These are phyloP conservation scores for Pristionchus maxplancki DNA, from an alignment of 2,888 invertebrate genomes.

Conservation along the genomic window DNA sequence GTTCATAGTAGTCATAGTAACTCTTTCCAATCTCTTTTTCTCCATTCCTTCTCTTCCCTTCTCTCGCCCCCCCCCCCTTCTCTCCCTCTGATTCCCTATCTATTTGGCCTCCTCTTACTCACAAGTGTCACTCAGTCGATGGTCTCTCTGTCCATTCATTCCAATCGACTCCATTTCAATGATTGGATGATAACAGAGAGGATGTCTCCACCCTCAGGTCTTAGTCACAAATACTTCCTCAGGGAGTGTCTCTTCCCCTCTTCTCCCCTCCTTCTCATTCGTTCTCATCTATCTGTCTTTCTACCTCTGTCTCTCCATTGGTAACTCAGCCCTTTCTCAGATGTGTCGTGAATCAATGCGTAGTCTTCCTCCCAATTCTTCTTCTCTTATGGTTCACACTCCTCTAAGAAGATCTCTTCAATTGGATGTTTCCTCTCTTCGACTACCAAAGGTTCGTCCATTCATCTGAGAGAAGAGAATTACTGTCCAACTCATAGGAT, in stretches of 20 bases:
- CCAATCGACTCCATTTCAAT: slow-evolving; percentile 51
- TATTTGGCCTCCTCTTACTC: slow-evolving; percentile 49
- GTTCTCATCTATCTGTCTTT: slow-evolving; percentile 10
- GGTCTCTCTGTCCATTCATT: slow-evolving; percentile 51
- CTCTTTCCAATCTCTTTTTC: slow-evolving; percentile 40
- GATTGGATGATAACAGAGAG: slow-evolving; percentile 36
- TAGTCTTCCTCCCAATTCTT: slow-evolving; percentile 27
- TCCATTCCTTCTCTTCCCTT: slow-evolving; percentile 24
- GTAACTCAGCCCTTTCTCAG: not conserved
- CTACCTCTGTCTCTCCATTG: not conserved
- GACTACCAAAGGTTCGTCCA: not conserved
- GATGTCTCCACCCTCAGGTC: not conserved
- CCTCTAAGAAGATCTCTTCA: slow-evolving; percentile 48
- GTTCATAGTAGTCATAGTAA: slow-evolving; percentile 19
- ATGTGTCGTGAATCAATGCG: slow-evolving; percentile 48
- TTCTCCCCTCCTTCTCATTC: slow-evolving; percentile 12
- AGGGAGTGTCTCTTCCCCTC: not conserved
- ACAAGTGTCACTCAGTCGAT: slow-evolving; percentile 41
- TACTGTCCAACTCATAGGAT: slow-evolving; percentile 52
- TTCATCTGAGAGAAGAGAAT: not conserved
- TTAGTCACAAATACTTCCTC: slow-evolving; percentile 1
- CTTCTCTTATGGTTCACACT: slow-evolving; percentile 1
- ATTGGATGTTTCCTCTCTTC: slow-evolving; percentile 43
- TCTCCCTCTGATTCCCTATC: slow-evolving; percentile 51
- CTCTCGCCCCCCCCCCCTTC: slow-evolving; percentile 50